Evolutionary conservation across 2,888 invertebrate species (phyloP).

Genomic region (Drosophila borborema): DNA sequence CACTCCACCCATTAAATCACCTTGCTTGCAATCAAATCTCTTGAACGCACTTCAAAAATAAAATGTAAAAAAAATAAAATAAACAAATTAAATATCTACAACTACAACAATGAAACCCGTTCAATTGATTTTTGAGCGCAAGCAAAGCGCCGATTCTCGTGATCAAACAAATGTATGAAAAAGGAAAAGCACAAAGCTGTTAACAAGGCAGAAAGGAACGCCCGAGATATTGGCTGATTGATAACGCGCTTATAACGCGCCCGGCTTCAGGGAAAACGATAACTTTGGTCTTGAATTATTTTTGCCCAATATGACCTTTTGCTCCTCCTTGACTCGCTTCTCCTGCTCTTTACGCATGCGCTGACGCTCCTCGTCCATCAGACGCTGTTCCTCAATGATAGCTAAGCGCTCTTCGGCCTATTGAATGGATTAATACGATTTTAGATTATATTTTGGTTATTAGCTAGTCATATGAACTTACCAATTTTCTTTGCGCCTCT

Average conservation of each 20-base stretch:
- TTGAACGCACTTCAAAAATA: constrained; percentile 37
- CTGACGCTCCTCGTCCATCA: constrained; percentile 97
- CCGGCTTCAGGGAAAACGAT: constrained; percentile 94
- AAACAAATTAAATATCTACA: constrained; percentile 53
- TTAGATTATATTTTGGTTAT: background rate
- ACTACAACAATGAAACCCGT: constrained; percentile 55
- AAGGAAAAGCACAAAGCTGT: constrained; percentile 43
- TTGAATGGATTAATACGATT: constrained; percentile 53
- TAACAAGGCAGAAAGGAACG: constrained; percentile 44
- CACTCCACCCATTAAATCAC: constrained; percentile 23
- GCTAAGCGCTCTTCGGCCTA: constrained; percentile 98
- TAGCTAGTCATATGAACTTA: constrained; percentile 85
- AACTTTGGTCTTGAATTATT: constrained; percentile 98
- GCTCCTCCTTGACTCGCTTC: constrained; percentile 96
- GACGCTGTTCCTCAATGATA: constrained; percentile 98
- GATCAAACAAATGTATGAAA: constrained; percentile 43
- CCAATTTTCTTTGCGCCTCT: constrained; percentile 98
- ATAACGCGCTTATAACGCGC: constrained; percentile 87
- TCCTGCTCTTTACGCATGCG: constrained; percentile 97
- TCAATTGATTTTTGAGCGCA: constrained; percentile 50
- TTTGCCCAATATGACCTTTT: constrained; percentile 98
- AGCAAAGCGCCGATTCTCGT: constrained; percentile 44
- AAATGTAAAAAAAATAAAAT: constrained; percentile 40
- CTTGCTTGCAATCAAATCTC: constrained; percentile 53
- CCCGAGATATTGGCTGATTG: constrained; percentile 5